Evolutionary conservation across 2,888 invertebrate species (phyloP).

Genomic region (Geophilus truncorum): DNA sequence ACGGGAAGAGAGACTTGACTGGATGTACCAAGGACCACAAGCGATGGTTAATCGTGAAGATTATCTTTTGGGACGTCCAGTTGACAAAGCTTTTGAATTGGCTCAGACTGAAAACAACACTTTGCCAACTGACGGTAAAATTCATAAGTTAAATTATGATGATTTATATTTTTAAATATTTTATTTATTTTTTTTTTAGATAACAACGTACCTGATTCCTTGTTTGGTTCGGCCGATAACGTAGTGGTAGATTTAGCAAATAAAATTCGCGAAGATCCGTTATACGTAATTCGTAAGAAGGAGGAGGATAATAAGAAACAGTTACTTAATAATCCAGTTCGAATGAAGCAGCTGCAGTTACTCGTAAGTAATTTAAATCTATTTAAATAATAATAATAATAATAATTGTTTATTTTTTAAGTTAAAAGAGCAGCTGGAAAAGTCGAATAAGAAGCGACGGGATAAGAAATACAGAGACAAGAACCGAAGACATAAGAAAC

Average conservation of each 20-base stretch:
- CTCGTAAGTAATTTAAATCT: conserved; percentile 54
- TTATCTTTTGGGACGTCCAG: conserved; percentile 74
- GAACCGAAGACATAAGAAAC: conserved; percentile 23
- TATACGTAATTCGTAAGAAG: conserved; percentile 79
- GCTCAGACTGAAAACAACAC: conserved; percentile 47
- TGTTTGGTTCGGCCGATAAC: conserved; percentile 53
- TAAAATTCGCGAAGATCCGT: conserved; percentile 88
- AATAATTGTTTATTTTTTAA: neutral
- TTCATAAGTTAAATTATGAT: neutral
- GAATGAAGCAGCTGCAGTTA: conserved; percentile 77
- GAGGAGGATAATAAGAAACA: conserved; percentile 82
- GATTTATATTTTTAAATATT: neutral
- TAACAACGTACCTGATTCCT: conserved; percentile 68
- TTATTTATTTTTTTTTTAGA: neutral
- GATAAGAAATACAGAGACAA: conserved; percentile 22
- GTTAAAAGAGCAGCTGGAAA: conserved; percentile 56
- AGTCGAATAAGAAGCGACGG: conserved; percentile 41
- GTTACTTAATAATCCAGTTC: conserved; percentile 84
- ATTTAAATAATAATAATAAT: neutral
- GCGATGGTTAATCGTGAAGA: conserved; percentile 71
- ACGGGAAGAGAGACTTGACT: conserved; percentile 41
- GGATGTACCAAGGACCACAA: conserved; percentile 55
- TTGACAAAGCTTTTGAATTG: conserved; percentile 72
- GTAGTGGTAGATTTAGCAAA: conserved; percentile 70
- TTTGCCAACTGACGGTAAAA: conserved; percentile 34